Evolutionary conservation across 2,797 vertebrate species (phyloP).

Genomic region (Poliocrania exsul): DNA sequence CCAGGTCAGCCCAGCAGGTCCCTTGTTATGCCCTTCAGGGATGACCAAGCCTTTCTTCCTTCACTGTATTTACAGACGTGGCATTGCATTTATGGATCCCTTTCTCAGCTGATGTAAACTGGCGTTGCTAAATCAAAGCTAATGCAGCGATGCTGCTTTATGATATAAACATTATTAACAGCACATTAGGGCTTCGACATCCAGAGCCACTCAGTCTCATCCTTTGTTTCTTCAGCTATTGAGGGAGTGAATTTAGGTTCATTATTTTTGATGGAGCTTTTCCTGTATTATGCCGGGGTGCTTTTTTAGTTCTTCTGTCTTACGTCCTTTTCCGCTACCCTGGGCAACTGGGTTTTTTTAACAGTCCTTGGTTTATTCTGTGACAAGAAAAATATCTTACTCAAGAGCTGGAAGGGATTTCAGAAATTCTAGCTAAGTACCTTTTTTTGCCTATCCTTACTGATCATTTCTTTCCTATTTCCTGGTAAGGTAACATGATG

Average conservation of each 20-base stretch:
- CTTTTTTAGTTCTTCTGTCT: background rate
- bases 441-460: background rate
- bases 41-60: background rate
- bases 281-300: background rate
- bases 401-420: background rate
- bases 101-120: conserved; percentile 9
- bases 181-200: conserved; percentile 3
- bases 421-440: background rate
- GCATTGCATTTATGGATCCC: background rate
- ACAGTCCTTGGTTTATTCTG: background rate
- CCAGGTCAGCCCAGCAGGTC: background rate
- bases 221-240: conserved; percentile 33
- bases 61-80: background rate
- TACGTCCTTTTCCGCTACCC: conserved; percentile 9
- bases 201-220: conserved; percentile 14
- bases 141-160: background rate
- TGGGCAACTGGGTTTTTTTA: conserved; percentile 3
- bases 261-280: conserved; percentile 38
- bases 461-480: background rate
- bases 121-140: background rate
- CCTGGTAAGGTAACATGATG: background rate
- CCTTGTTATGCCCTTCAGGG: background rate
- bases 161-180: conserved; percentile 15
- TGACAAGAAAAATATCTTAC: conserved; percentile 1
- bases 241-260: background rate